Base-by-base conservation (phyloP, 2,888 invertebrate genomes). In the Drymonia ruficornis region DNA sequence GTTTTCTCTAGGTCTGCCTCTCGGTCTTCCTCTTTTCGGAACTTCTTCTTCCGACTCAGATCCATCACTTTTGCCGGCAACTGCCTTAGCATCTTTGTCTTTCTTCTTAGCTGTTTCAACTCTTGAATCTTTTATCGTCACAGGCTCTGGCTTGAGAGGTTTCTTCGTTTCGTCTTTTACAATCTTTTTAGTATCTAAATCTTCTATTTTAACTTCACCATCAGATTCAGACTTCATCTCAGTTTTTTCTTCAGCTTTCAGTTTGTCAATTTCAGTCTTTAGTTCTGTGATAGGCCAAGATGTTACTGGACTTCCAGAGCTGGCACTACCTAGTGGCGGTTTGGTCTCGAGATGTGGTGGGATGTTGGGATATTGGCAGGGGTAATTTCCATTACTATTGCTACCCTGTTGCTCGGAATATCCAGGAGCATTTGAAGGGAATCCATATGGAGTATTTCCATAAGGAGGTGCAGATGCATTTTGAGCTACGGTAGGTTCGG, bases 201-300 rank as follows among this genome's bases (percentile, higher is more conserved):
- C 91, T 74, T 93, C 87, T 56, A 93, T 92, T 83, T 93, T 88
- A 1, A 92, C 82, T 82, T 93, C 93, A 3, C 93, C 93, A 28
- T 93, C 93, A 0, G 91, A 89, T 76, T 94, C 94, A 2, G 92
- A 91, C 72, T 93, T 93, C 1, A 87, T 81, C 68, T 93, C 93
- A 6, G 78, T 61, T 76, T 89, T 93, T 57, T 89, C 91, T 76
- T 91, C 91, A 23, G 83, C 77, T 80, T 91, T 91, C 6, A 89
- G 67, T 78, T 86, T 91, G 59, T 91, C 88, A 29, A 88, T 67
- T 76, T 91, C 91, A 53, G 89, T 87, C 73, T 92, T 93, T 8
- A 91, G 56, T 67, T 90, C 92, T 29, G 88, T 84, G 57, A 92
- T 79, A 45, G 91, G 92, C 90, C 91, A 91, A 1, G 91, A 74